Evolutionary conservation across 2,888 invertebrate genomes (phyloP).

Genomic region (Autographa gamma): DNA sequence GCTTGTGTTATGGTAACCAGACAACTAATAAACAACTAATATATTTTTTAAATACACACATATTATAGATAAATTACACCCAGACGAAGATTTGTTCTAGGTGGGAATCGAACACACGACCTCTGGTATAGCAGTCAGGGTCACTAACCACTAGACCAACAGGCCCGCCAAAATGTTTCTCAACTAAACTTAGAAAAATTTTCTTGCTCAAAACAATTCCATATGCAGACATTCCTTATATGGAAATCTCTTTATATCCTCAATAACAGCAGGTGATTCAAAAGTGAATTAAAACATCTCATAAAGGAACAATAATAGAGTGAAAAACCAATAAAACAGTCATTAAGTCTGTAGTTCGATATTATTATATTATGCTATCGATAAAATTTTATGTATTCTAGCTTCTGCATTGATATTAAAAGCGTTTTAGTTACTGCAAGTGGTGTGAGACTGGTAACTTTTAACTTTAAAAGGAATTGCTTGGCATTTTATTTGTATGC

Average conservation of each 20-base stretch:
- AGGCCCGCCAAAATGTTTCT: too few species aligned
- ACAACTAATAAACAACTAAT: too few species aligned
- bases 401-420: neutral
- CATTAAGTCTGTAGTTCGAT: neutral
- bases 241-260: neutral
- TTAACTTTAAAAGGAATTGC: neutral
- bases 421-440: neutral
- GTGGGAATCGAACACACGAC: too few species aligned
- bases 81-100: too few species aligned
- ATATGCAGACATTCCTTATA: neutral
- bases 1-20: too few species aligned
- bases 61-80: too few species aligned
- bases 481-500: too few species aligned
- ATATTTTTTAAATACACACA: too few species aligned
- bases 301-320: neutral
- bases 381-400: slow-evolving; percentile 1
- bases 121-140: too few species aligned
- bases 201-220: too few species aligned
- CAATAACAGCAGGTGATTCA: neutral
- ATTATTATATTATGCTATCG: neutral
- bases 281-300: neutral
- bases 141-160: too few species aligned
- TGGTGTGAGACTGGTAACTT: neutral
- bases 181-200: too few species aligned
- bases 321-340: neutral